A percentile compares a stretch with the other conserved stretches of the same genome.
phyloP scores from a whole-genome alignment of 2,113 vertebrate species.

The Urocolius indicus region DNA sequence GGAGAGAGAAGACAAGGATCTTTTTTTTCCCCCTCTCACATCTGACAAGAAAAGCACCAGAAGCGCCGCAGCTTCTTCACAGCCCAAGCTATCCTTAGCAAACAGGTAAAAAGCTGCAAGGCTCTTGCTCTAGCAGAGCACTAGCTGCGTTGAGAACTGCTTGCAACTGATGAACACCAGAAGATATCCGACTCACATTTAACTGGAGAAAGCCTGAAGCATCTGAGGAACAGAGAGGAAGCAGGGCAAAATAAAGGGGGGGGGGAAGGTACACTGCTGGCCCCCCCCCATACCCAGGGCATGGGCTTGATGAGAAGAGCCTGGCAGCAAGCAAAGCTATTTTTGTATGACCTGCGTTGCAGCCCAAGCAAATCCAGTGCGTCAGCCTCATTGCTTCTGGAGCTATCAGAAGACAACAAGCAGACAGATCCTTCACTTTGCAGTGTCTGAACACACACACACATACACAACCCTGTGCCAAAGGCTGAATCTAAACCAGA shows the following conservation, averaged over 20 bases:
- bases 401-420: slow-evolving; percentile 54
- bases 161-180: neutral
- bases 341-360: neutral
- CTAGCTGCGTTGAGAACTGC: neutral
- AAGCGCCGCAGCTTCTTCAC: neutral
- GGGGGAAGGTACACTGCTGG: neutral
- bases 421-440: neutral
- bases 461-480: neutral
- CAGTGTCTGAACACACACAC: neutral
- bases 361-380: slow-evolving; percentile 15
- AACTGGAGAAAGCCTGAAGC: slow-evolving; percentile 4
- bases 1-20: neutral
- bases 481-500: neutral
- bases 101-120: neutral
- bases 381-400: slow-evolving; percentile 47
- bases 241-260: neutral
- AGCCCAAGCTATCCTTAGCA: neutral
- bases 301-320: neutral
- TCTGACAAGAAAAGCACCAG: neutral
- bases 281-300: neutral
- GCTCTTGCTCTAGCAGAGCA: neutral
- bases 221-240: neutral
- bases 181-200: neutral
- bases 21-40: neutral
- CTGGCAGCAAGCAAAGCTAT: neutral